These are phyloP conservation scores for Dendroctonus valens DNA, from an alignment of 1,140 invertebrate species.

Conservation along the genomic window DNA sequence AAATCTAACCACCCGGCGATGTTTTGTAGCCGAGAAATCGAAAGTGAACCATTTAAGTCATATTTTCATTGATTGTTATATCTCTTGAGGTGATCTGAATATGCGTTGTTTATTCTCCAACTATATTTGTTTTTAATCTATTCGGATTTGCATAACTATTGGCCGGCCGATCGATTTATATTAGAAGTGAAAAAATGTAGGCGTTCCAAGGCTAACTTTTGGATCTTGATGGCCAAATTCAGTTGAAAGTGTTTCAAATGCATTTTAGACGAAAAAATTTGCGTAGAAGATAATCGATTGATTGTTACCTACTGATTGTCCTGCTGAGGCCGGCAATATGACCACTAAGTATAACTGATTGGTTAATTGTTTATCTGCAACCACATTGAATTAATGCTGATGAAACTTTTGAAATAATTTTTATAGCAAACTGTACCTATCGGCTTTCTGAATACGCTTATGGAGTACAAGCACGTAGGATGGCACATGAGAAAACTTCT, in stretches of 20 bases:
- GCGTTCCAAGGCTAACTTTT: constrained; percentile 10
- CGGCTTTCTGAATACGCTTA: too few relatives aligned
- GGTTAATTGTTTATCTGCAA: too few relatives aligned
- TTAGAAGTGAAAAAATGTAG: constrained; percentile 17
- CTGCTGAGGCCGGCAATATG: neutral
- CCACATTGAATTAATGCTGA: too few relatives aligned
- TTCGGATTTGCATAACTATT: constrained; percentile 30
- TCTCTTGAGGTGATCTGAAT: constrained; percentile 32
- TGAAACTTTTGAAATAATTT: too few relatives aligned
- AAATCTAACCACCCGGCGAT: constrained; percentile 29
- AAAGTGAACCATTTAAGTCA: constrained; percentile 37
- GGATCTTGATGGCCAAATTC: constrained; percentile 13
- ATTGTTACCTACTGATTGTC: neutral
- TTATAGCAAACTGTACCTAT: too few relatives aligned
- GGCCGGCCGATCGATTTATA: constrained; percentile 1
- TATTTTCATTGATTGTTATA: constrained; percentile 36
- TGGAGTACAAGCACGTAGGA: too few relatives aligned
- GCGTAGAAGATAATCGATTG: neutral
- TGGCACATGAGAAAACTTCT: too few relatives aligned
- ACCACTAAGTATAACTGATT: too few relatives aligned
- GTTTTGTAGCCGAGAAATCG: constrained; percentile 33
- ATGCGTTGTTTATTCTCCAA: constrained; percentile 28
- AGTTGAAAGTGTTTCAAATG: constrained; percentile 4
- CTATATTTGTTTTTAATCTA: constrained; percentile 26
- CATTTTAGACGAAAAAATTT: neutral